Evolutionary conservation across 2,888 invertebrate genomes (phyloP), one percentile per base, ranked within the genome.

Genomic region (Euspilapteryx auroguttella): DNA sequence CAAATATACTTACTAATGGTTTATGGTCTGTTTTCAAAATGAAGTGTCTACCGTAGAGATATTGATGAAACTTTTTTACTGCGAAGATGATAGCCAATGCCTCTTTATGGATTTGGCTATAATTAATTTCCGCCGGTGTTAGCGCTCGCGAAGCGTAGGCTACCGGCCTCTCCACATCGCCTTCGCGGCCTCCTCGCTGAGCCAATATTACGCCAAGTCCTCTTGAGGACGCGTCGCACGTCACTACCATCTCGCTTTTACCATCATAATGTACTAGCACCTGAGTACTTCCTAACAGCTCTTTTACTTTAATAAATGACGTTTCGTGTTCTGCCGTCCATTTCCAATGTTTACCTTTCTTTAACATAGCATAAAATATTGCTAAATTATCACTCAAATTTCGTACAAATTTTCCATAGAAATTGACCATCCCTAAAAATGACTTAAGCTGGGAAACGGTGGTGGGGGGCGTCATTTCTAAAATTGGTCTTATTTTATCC

Each of bases 1-100:
- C 36, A 13, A 39, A 32, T 12, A 38, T 36, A 8, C 32, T 22
- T n/a, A 34, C 8, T n/a, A n/a, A n/a, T n/a, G n/a, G n/a, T n/a
- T n/a, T n/a, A n/a, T n/a, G n/a, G n/a, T n/a, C n/a, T n/a, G n/a
- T n/a, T n/a, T n/a, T n/a, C n/a, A n/a, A n/a, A n/a, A n/a, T n/a
- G n/a, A n/a, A n/a, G n/a, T n/a, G 2, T 3, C 36, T 17, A 2
- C 34, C 39, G 23, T 37, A 39, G 12, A 37, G 21, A 23, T 36
- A 39, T 12, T 39, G 36, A 28, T 37, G 32, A 32, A 38, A 34
- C 26, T 35, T 32, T 28, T 35, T 29, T 21, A n/a, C n/a, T n/a
- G n/a, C n/a, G n/a, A n/a, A n/a, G n/a, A n/a, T n/a, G n/a, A n/a
- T n/a, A n/a, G n/a, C n/a, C n/a, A n/a, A n/a, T n/a, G n/a, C n/a